phyloP scores from a whole-genome alignment of 1,140 invertebrate species.

The Acromyrmex echinatior region DNA sequence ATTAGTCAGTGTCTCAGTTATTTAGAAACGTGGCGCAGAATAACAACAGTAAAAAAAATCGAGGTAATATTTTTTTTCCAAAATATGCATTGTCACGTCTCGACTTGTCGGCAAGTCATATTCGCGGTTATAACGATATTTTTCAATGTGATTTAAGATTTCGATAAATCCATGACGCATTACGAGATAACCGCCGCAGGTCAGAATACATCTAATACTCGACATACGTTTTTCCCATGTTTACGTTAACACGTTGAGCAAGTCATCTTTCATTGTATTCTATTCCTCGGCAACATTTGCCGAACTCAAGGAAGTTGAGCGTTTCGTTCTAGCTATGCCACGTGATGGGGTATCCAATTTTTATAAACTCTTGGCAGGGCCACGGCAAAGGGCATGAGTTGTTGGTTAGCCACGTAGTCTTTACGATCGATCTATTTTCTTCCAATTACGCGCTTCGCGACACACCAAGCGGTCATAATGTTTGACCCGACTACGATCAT shows the following conservation, averaged over 20 bases:
- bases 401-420: not conserved
- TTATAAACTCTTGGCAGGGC: conserved; percentile 26
- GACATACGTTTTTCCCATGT: conserved; percentile 4
- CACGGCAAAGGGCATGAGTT: not conserved
- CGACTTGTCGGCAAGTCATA: conserved; percentile 2
- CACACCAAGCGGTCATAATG: conserved; percentile 19
- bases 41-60: not conserved
- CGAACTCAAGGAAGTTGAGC: not conserved
- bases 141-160: conserved; percentile 27
- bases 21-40: conserved; percentile 5
- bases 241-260: conserved; percentile 35
- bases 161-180: conserved; percentile 8
- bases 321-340: not conserved
- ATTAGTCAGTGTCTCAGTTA: not conserved
- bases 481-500: not conserved
- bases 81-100: conserved; percentile 1
- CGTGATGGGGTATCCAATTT: conserved; percentile 26
- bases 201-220: not conserved
- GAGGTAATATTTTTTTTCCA: not conserved
- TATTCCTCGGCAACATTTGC: not conserved
- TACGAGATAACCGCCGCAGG: not conserved
- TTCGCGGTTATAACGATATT: not conserved
- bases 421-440: conserved; percentile 27
- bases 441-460: conserved; percentile 27
- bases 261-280: not conserved